Conservation (phyloP, 2,113 vertebrate species). For the Leiothrix lutea region DNA sequence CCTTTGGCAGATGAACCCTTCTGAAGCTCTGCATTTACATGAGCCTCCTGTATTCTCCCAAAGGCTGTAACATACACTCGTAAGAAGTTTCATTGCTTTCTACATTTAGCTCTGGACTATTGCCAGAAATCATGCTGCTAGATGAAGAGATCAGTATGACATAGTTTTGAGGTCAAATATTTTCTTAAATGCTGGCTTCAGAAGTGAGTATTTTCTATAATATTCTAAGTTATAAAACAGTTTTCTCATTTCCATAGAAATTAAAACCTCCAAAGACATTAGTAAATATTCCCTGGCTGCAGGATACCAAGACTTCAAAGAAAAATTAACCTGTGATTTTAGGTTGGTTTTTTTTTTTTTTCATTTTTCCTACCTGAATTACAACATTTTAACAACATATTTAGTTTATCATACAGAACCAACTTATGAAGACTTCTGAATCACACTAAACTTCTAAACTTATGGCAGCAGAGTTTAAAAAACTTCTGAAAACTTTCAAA, state of each 20-base stretch:
- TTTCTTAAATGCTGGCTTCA: slow-evolving; percentile 20
- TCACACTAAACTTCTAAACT: neutral
- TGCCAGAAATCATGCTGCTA: slow-evolving; percentile 24
- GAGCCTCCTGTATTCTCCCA: neutral
- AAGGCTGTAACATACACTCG: neutral
- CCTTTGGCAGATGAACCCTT: neutral
- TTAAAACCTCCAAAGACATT: neutral
- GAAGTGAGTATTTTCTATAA: neutral
- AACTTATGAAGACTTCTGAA: neutral
- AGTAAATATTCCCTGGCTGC: neutral
- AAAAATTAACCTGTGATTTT: neutral
- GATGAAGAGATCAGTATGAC: neutral
- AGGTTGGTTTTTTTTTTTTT: neutral
- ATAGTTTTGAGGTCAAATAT: slow-evolving; percentile 50
- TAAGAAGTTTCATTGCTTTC: slow-evolving; percentile 15
- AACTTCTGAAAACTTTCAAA: neutral
- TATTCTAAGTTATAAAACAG: neutral
- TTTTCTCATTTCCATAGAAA: neutral
- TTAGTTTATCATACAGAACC: neutral
- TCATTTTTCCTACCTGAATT: neutral
- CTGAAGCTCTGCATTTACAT: neutral
- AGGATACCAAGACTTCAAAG: neutral
- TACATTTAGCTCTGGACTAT: slow-evolving; percentile 50
- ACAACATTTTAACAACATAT: neutral
- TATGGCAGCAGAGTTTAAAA: neutral